Evolutionary conservation across 2,113 vertebrate species (phyloP).

Genomic region (Salvelinus alpinus): DNA sequence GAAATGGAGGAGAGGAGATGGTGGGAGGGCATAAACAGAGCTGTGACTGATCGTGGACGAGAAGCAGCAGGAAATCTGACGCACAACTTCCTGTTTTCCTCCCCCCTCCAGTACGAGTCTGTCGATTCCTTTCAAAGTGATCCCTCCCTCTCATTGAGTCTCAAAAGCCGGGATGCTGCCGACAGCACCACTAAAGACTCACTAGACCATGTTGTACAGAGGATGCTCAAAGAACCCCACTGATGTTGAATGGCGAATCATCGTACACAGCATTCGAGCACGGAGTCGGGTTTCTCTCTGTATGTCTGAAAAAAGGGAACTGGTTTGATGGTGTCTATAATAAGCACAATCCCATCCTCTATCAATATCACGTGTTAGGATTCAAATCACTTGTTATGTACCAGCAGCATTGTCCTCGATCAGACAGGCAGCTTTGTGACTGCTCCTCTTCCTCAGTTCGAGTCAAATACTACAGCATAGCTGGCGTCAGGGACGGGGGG

Average conservation of each 20-base stretch:
- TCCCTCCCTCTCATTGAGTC: slow-evolving; percentile 7
- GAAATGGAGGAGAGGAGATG: slow-evolving; percentile 15
- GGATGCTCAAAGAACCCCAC: slow-evolving; percentile 35
- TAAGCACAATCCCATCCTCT: neutral
- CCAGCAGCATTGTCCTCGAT: neutral
- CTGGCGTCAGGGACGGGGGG: neutral
- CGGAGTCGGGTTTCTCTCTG: slow-evolving; percentile 4
- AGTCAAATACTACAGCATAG: no score
- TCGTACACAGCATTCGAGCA: neutral
- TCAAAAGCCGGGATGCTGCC: slow-evolving; percentile 20
- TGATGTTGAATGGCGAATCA: no score
- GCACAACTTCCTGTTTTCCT: slow-evolving; percentile 36
- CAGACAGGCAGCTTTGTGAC: neutral
- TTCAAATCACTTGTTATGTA: neutral
- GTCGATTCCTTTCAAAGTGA: slow-evolving; percentile 28
- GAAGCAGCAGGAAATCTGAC: slow-evolving; percentile 8
- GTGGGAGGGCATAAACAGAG: slow-evolving; percentile 24
- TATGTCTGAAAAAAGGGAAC: slow-evolving; percentile 12
- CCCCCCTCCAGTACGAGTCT: neutral
- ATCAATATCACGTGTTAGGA: neutral
- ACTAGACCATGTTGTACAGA: slow-evolving; percentile 18
- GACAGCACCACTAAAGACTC: slow-evolving; percentile 41
- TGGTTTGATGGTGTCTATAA: slow-evolving; percentile 10
- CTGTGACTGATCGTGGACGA: slow-evolving; percentile 37
- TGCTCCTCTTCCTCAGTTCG: neutral